Evolutionary conservation across 2,797 vertebrate species (phyloP), one percentile per base, ranked within the genome.

Genomic region (Calcarius lapponicus): DNA sequence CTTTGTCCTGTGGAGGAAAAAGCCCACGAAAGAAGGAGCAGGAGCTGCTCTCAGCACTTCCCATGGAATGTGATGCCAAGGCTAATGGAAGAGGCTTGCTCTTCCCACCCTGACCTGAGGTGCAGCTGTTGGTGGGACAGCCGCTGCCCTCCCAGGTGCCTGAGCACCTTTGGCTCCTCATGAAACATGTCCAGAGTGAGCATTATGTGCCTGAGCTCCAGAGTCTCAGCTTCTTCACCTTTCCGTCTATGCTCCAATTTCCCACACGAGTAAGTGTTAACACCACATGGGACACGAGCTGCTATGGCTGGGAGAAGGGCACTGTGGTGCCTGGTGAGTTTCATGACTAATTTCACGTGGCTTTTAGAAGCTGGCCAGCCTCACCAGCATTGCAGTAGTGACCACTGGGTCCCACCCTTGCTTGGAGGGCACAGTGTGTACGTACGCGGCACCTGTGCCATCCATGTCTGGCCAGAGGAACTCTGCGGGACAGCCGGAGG

Each of bases 401-500:
- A 5, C 13, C 54, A 24, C 29, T 0, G 1, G 36, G 28, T 34
- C 17, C 51, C 5, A 7, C 40, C 58, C 60, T 16, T 0, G 11
- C 45, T 25, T 3, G 20, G 81, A 13, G 29, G 29, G 9, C 3
- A 0, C 64, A 51, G 51, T 3, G 0, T 5, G 4, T 90, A 85
- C 95, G 0, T 95, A 98, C 80, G 65, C 80, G 42, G 97, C 61
- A 4, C 36, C 73, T 3, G 67, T 72, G 79, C 88, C 89, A 1
- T 97, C 95, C 96, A 92, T 96, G 88, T 98, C 98, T 0, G 94
- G 97, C 98, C 98, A 98, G 85, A 96, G 60, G 81, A 98, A 95
- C 83, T 96, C 98, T 1, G 94, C 94, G 0, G 93, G 92, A 56
- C 98, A 98, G 60, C 79, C 78, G 2, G 6, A 29, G 0, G 97